Evolutionary conservation across 1,140 invertebrate genomes (phyloP), one percentile per base, ranked within the genome.

Genomic region (Tetraneura akinire): DNA sequence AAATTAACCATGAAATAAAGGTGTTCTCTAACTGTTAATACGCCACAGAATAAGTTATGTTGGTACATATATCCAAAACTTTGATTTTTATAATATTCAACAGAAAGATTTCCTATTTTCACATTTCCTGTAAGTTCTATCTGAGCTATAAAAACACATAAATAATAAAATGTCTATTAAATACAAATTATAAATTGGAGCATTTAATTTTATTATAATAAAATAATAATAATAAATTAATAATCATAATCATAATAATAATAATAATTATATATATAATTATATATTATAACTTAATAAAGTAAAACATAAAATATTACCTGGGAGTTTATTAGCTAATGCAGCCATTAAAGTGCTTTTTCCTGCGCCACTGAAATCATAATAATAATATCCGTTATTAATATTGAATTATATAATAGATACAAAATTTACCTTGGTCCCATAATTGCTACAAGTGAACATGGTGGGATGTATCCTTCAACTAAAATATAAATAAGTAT

Each of bases 311-410:
- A 91, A 78, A 1, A 21, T 51, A 64, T 53, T 88, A 90, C 92
- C 88, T 85, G 91, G 88, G 83, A 87, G 90, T 84, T 94, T 88
- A 84, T 91, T 90, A 4, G 94, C 96, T 62, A 98, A 86, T 6
- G 94, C 91, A 80, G 94, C 92, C 90, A 98, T 91, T n/a, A 98
- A 86, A 0, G 96, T 97, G 80, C 94, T 97, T 87, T 98, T 98
- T 1, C 96, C 97, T 47, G 96, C 94, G 32, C 96, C 96, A 86
- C 95, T 96, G 55, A 80, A 86, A 88, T 83, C 83, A 66, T 84
- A 74, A 49, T 23, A n/a, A n/a, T n/a, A n/a, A n/a, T 18, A 37
- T 62, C 3, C 9, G 11, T 32, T 37, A 9, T 62, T n/a, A n/a
- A 18, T 18, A 10, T 62, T 62, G n/a, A 62, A 62, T 18, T 32